phyloP scores from a whole-genome alignment of 2,888 invertebrate species.

The Nebria salina region DNA sequence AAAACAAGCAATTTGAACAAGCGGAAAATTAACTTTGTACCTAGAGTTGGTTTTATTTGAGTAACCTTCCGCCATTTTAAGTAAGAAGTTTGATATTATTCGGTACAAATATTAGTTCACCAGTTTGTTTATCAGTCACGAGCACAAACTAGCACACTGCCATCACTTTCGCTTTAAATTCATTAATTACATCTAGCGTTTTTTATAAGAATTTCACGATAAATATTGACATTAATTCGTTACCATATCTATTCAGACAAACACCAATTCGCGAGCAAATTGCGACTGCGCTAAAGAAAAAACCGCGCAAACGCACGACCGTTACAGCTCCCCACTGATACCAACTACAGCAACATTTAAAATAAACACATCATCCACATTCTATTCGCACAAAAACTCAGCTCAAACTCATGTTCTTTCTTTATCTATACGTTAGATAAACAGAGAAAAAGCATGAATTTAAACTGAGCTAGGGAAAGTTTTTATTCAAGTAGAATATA shows the following conservation, averaged over 20 bases:
- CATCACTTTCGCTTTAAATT: constrained; percentile 4
- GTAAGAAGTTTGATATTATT: constrained; percentile 20
- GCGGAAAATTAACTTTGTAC: constrained; percentile 6
- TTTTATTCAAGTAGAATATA: too few species aligned
- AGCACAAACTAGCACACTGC: constrained; percentile 16
- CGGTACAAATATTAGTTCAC: background rate
- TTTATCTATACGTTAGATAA: too few species aligned
- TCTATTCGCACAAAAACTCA: too few species aligned
- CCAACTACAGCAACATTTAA: background rate
- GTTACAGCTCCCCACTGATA: background rate
- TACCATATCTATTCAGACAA: constrained; percentile 28
- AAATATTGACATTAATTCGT: constrained; percentile 39
- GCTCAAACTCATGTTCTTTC: too few species aligned
- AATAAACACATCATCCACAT: background rate
- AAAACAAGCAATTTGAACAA: background rate
- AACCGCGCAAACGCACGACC: background rate
- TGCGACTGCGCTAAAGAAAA: constrained; percentile 33
- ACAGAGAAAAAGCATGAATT: too few species aligned
- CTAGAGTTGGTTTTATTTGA: constrained; percentile 25
- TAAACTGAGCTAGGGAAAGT: too few species aligned
- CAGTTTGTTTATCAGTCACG: constrained; percentile 11
- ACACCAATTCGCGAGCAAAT: constrained; percentile 25
- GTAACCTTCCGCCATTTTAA: constrained; percentile 43
- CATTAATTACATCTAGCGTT: constrained; percentile 12
- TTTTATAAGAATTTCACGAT: constrained; percentile 7